Base-by-base conservation (phyloP, 2,113 vertebrate genomes). In the Pedionomus torquatus region DNA sequence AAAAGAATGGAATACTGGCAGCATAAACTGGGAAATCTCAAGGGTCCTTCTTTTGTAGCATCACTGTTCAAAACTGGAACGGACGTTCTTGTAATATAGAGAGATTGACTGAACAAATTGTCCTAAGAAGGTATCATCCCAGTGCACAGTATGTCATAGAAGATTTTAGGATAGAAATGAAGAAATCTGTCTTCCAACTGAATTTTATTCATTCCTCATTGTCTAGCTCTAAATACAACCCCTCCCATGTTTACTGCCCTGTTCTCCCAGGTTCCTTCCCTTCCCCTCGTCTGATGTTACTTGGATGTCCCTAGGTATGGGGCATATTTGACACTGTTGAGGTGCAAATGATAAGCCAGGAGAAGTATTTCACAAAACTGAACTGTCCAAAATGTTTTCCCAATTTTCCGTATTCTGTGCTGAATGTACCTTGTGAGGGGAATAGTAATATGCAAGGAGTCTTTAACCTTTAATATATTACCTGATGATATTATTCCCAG, bases 131-230 rank as follows among this genome's bases (percentile, higher is more conserved):
- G 3, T 72, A 26, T 48, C 0, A 1, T 39, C 35, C 30, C 25
- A 12, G 17, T 3, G 1, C 48, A 65, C 24, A 21, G 25, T 44
- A 31, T 0, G 1, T 12, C 0, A 2, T 54, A 31, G 52, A 87
- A 55, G 83, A 51, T 70, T 55, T 30, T 80, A 61, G 17, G 28
- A 11, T 5, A 55, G 33, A 65, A 44, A 39, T 49, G 31, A 80
- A 49, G 33, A 74, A 60, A n/a, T 83, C 11, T 65, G 31, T 43
- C 43, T 58, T 61, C 57, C 37, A 77, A n/a, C 31, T 17, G 13
- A 17, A 63, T 72, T 74, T 51, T 57, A 51, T 51, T 77, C 24
- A 11, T 77, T 72, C 71, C 17, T 54, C 20, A 10, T 41, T 54
- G 61, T 37, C 65, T 57, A 30, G 9, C 13, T 63, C 17, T 5